Conservation (phyloP, 2,888 invertebrate genomes). For the Formica aserva region DNA sequence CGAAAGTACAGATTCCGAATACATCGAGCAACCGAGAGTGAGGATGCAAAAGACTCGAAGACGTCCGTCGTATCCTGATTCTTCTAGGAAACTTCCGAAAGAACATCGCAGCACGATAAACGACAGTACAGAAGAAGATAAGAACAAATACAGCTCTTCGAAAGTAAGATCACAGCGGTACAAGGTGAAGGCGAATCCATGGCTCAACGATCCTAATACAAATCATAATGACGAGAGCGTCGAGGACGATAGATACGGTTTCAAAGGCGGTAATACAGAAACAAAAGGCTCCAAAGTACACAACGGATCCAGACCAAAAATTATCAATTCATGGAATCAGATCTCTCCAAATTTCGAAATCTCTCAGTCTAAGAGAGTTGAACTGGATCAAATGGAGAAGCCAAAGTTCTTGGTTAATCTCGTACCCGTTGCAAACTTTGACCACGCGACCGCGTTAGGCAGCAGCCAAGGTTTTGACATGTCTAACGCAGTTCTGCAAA, state of each 20-base stretch:
- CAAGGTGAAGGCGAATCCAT: conserved; percentile 71
- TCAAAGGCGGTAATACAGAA: conserved; percentile 35
- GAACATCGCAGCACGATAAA: conserved; percentile 79
- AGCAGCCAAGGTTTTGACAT: conserved; percentile 86
- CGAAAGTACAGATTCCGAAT: conserved; percentile 78
- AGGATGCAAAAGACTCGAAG: conserved; percentile 78
- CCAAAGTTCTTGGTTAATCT: conserved; percentile 82
- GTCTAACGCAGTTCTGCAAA: conserved; percentile 84
- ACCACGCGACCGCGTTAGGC: conserved; percentile 85
- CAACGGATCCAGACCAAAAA: conserved; percentile 40
- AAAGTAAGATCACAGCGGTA: conserved; percentile 74
- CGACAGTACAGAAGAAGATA: conserved; percentile 67
- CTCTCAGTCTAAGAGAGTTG: conserved; percentile 79
- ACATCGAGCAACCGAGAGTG: conserved; percentile 76
- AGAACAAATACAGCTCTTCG: conserved; percentile 70
- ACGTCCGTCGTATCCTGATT: conserved; percentile 74
- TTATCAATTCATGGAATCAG: conserved; percentile 79
- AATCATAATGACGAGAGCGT: conserved; percentile 8
- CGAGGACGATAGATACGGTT: conserved; percentile 31
- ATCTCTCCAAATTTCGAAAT: conserved; percentile 80
- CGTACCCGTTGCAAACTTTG: conserved; percentile 83
- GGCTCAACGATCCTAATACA: conserved; percentile 75
- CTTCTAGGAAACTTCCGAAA: conserved; percentile 78
- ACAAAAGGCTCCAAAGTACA: conserved; percentile 48
- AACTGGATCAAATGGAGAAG: conserved; percentile 81